Evolutionary conservation across 2,888 invertebrate genomes (phyloP).

Genomic region (Agrotis segetum): DNA sequence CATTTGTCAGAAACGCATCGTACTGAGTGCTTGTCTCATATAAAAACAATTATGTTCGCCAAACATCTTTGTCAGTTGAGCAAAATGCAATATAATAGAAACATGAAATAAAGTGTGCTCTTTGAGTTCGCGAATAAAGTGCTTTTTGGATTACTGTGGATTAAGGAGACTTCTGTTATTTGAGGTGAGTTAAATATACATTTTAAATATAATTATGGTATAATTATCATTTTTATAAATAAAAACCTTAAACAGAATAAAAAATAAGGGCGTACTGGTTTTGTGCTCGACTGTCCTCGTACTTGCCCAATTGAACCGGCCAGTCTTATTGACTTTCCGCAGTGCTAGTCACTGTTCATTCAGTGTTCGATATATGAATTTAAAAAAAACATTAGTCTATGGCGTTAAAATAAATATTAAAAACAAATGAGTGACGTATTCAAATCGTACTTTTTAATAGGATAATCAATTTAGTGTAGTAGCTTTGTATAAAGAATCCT

Average conservation of each 20-base stretch:
- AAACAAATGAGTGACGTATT: neutral
- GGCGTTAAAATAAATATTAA: neutral
- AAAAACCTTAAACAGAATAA: too few relatives aligned
- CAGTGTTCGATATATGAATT: constrained; percentile 39
- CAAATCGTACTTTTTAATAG: neutral
- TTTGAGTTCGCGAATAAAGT: neutral
- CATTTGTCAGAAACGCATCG: constrained; percentile 16
- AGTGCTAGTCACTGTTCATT: constrained; percentile 31
- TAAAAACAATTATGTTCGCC: neutral
- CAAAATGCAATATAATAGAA: neutral
- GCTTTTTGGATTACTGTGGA: constrained; percentile 1
- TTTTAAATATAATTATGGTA: too few relatives aligned
- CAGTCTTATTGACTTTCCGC: constrained; percentile 56
- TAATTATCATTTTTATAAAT: too few relatives aligned
- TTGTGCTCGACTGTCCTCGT: constrained; percentile 45
- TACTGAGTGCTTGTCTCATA: constrained; percentile 20
- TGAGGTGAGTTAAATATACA: constrained; percentile 23
- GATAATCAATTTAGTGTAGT: constrained; percentile 8
- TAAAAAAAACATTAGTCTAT: constrained; percentile 16
- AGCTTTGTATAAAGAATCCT: constrained; percentile 24
- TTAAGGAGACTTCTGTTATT: neutral
- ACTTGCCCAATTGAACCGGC: constrained; percentile 58
- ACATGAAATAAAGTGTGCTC: neutral
- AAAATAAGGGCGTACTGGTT: constrained; percentile 16
- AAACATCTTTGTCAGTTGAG: neutral